These are phyloP conservation scores for Sciurus vulgaris DNA, from an alignment of 2,797 vertebrate species.

Conservation along the genomic window DNA sequence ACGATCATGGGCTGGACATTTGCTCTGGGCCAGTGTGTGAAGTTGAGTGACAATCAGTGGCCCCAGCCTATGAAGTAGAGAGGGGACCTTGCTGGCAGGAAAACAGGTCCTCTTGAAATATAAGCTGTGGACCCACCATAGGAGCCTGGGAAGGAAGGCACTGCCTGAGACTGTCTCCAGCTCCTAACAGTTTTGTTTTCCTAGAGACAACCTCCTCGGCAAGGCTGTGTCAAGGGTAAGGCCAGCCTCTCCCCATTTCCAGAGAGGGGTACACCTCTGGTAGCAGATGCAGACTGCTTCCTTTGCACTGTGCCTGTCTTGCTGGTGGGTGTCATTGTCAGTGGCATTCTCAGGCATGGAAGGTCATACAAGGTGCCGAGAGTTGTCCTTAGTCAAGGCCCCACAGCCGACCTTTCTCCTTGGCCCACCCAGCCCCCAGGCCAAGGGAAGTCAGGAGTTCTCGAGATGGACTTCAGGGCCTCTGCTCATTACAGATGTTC, in stretches of 20 bases:
- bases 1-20: not conserved
- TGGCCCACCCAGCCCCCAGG: not conserved
- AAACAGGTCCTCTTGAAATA: not conserved
- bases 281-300: too few relatives aligned
- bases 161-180: not conserved
- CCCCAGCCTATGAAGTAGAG: not conserved
- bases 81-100: not conserved
- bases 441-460: not conserved
- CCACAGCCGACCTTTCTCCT: not conserved
- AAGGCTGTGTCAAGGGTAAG: not conserved
- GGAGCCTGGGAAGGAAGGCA: not conserved
- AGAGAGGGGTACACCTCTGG: not conserved
- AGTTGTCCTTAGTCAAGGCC: not conserved
- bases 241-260: not conserved
- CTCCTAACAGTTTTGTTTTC: not conserved
- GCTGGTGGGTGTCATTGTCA: not conserved
- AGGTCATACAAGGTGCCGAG: not conserved
- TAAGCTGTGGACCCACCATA: not conserved
- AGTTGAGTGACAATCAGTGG: too few relatives aligned
- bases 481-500: not conserved
- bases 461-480: not conserved
- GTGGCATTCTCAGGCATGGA: too few relatives aligned
- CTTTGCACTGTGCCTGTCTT: rapidly evolving
- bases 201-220: not conserved
- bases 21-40: not conserved